Conservation (phyloP, 2,113 vertebrate species). For the Ginglymostoma cirratum region DNA sequence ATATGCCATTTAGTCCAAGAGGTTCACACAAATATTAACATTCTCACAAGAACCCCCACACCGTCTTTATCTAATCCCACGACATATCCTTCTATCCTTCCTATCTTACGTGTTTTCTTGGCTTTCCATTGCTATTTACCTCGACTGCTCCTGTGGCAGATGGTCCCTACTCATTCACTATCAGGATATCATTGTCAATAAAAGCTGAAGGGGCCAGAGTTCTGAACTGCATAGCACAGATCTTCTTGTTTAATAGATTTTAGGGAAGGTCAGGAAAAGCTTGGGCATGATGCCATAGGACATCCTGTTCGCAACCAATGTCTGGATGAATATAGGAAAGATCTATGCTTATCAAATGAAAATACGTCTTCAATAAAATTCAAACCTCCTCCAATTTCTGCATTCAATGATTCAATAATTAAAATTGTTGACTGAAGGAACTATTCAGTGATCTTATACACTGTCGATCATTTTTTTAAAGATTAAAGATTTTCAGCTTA, state of each 20-base stretch:
- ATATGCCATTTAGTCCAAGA: not conserved
- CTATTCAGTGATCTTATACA: not conserved
- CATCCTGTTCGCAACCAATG: not conserved
- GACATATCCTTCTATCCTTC: not conserved
- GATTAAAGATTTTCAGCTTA: not conserved
- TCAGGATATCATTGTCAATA: not conserved
- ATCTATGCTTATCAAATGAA: not conserved
- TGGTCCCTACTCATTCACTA: not conserved
- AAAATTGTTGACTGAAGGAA: not conserved
- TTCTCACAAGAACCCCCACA: not conserved
- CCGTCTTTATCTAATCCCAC: not conserved
- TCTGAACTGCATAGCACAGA: not conserved
- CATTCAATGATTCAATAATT: not conserved
- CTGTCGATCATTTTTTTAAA: not conserved
- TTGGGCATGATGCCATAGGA: not conserved
- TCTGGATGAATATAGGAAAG: not conserved
- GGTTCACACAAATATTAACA: not conserved
- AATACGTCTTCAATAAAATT: not conserved
- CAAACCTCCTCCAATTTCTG: not conserved
- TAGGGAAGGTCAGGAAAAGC: not conserved
- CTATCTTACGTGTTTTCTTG: not conserved
- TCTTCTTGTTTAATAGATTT: not conserved
- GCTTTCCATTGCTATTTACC: not conserved
- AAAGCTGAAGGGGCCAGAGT: not conserved
- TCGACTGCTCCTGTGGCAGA: not conserved